Percentiles rank a stretch among this genome's conserved stretches.
phyloP scores from a whole-genome alignment of 2,888 invertebrate genomes.

The Sclerodermus sp. region DNA sequence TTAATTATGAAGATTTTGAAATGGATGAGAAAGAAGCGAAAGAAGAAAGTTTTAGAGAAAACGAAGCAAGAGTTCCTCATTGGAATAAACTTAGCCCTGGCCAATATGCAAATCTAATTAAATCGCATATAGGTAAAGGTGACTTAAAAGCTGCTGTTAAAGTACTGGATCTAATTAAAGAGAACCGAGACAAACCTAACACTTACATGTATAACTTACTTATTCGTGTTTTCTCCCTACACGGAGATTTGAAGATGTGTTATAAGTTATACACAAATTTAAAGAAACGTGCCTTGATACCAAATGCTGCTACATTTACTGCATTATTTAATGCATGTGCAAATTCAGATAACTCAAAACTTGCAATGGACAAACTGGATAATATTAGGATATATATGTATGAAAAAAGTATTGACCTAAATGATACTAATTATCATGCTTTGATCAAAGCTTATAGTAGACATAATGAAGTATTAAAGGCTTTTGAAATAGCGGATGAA shows the following conservation, averaged over 20 bases:
- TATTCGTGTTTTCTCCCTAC: conserved; percentile 80
- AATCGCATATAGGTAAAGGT: conserved; percentile 65
- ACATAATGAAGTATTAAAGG: conserved; percentile 75
- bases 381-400: conserved; percentile 70
- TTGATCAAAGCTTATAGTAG: conserved; percentile 92
- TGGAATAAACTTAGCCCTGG: conserved; percentile 61
- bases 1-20: conserved; percentile 30
- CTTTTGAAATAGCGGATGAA: conserved; percentile 83
- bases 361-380: conserved; percentile 71
- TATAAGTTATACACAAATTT: conserved; percentile 82
- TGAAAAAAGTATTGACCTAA: conserved; percentile 70
- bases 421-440: conserved; percentile 78
- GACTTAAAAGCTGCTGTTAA: conserved; percentile 77
- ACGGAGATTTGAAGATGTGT: conserved; percentile 84
- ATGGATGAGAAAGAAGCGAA: conserved; percentile 41
- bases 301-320: conserved; percentile 76
- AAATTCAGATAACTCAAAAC: conserved; percentile 69
- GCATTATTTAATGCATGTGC: conserved; percentile 88
- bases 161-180: conserved; percentile 77
- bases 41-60: conserved; percentile 38
- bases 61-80: conserved; percentile 24
- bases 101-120: conserved; percentile 74
- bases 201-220: conserved; percentile 79
- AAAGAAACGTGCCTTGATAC: conserved; percentile 72
- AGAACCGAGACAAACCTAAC: conserved; percentile 78